phyloP scores from a whole-genome alignment of 2,113 vertebrate species.

The Coturnix japonica region DNA sequence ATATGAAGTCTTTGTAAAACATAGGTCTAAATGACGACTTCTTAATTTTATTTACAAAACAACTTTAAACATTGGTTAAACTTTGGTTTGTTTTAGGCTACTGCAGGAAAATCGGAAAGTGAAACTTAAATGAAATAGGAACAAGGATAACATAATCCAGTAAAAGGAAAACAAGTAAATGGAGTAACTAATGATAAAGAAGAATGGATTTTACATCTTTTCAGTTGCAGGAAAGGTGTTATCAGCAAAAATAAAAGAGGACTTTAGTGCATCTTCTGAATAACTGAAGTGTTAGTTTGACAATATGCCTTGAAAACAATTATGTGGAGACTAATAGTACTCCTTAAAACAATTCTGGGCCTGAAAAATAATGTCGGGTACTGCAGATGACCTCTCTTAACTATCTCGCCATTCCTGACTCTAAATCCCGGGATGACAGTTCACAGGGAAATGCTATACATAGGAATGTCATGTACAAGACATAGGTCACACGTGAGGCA shows the following conservation, averaged over 20 bases:
- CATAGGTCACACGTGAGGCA: background rate
- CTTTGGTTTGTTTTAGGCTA: background rate
- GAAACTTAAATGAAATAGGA: constrained; percentile 8
- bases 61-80: constrained; percentile 33
- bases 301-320: background rate
- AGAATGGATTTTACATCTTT: background rate
- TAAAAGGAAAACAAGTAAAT: background rate
- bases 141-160: background rate
- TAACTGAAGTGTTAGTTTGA: background rate
- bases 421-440: background rate
- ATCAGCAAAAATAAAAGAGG: background rate
- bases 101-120: constrained; percentile 40
- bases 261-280: background rate
- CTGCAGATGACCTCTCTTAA: background rate
- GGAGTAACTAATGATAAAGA: background rate
- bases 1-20: constrained; percentile 10
- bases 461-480: background rate
- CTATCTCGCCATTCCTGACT: background rate
- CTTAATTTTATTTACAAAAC: constrained; percentile 20
- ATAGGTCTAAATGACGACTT: background rate
- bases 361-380: background rate
- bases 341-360: background rate
- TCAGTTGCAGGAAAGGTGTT: background rate
- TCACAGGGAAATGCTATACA: background rate
- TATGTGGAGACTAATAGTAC: background rate